A percentile compares a stretch with the other conserved stretches of the same genome.
Conservation (phyloP, 2,113 vertebrate genomes). For the Hepsetus odoe region DNA sequence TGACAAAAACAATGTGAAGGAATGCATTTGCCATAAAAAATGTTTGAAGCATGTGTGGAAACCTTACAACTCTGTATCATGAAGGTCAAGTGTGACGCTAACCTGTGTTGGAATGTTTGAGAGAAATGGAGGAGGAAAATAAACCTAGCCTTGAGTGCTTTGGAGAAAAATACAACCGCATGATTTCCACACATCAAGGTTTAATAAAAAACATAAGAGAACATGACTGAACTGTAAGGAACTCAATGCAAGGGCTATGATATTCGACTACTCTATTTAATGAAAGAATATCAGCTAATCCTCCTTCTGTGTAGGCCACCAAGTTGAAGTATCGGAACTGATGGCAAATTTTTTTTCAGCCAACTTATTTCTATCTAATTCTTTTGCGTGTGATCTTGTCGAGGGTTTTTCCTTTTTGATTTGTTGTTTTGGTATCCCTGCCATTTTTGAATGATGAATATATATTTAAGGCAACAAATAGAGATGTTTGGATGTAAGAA, state of each 20-base stretch:
- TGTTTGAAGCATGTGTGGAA: not conserved
- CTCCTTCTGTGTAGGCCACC: not conserved
- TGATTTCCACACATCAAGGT: slow-evolving; percentile 18
- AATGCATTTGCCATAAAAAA: not conserved
- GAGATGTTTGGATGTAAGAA: too few relatives aligned
- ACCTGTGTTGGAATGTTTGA: not conserved
- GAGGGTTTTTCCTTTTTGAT: not conserved
- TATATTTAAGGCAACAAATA: too few relatives aligned
- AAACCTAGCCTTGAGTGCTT: not conserved
- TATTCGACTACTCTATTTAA: not conserved
- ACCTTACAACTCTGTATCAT: slow-evolving; percentile 13
- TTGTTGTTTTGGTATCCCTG: not conserved
- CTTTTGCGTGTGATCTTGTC: not conserved
- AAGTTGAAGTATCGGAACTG: not conserved
- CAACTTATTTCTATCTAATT: not conserved
- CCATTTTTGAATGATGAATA: too few relatives aligned
- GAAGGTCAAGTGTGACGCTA: not conserved
- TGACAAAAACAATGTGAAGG: not conserved
- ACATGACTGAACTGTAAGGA: not conserved
- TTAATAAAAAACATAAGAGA: not conserved
- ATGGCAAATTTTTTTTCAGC: not conserved
- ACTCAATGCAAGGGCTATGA: not conserved
- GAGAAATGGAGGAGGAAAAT: not conserved
- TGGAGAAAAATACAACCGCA: not conserved
- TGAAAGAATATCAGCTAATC: not conserved